These are phyloP conservation scores for Leptopilina drosophilae DNA, from an alignment of 2,888 invertebrate species.

Conservation along the genomic window DNA sequence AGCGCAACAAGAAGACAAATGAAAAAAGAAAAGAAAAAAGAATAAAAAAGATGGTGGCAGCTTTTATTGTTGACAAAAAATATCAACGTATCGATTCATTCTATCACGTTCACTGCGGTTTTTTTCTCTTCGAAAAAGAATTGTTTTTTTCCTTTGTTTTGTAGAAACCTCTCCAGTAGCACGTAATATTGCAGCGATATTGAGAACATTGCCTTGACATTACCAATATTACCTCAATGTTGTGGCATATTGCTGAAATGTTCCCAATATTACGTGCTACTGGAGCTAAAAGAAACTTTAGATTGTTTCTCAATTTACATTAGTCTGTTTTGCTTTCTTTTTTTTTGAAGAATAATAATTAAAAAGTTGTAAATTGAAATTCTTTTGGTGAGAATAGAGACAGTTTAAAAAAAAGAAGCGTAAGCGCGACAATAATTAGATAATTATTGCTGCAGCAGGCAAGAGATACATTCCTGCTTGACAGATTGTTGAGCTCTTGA, in stretches of 20 bases:
- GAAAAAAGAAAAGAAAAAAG: not conserved
- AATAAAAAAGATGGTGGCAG: conserved; percentile 11
- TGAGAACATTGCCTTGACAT: no score
- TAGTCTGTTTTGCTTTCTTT: not conserved
- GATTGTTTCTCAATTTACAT: not conserved
- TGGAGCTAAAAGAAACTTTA: not conserved
- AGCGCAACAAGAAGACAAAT: conserved; percentile 47
- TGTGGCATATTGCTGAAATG: no score
- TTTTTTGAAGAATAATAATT: no score
- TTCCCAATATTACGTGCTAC: no score
- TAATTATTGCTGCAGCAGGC: conserved; percentile 60
- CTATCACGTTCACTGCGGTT: conserved; percentile 28
- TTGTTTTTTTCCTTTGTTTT: not conserved
- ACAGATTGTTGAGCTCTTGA: conserved; percentile 61
- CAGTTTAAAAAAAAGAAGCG: conserved; percentile 16
- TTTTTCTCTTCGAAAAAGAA: not conserved
- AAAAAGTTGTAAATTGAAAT: no score
- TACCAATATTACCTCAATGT: no score
- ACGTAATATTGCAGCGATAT: no score
- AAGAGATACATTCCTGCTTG: conserved; percentile 69
- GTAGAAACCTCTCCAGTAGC: no score
- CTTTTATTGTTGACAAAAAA: not conserved
- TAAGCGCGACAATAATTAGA: conserved; percentile 49
- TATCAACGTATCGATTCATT: not conserved
- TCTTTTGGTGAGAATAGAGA: not conserved